These are phyloP conservation scores for Stomorhina lunata DNA, from an alignment of 2,888 invertebrate species.

Conservation along the genomic window DNA sequence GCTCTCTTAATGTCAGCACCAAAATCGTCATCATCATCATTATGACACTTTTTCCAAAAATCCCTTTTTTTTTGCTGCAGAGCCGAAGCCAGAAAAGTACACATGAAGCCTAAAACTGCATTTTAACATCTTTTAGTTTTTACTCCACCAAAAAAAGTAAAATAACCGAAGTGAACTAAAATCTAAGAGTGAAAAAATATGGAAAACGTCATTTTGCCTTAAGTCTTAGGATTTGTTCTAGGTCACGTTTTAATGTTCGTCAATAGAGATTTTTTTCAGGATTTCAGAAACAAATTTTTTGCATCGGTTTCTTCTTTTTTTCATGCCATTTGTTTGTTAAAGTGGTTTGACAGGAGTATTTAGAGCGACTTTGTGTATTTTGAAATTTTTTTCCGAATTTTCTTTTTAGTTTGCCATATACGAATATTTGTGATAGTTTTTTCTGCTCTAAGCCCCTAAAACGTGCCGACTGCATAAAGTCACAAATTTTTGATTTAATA, in stretches of 20 bases:
- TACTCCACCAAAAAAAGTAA: neutral
- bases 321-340: neutral
- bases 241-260: constrained; percentile 67
- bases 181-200: neutral
- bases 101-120: constrained; percentile 24
- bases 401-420: neutral
- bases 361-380: neutral
- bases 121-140: neutral
- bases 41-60: neutral
- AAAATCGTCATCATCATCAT: neutral
- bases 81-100: no score
- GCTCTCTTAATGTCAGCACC: constrained; percentile 27
- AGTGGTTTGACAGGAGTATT: neutral
- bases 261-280: neutral
- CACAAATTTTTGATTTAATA: neutral
- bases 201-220: constrained; percentile 56
- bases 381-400: neutral
- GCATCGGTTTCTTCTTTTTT: neutral
- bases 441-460: no score
- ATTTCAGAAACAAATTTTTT: neutral
- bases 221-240: constrained; percentile 67
- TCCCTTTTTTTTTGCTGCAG: neutral
- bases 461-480: neutral
- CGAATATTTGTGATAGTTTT: neutral
- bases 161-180: no score